Base-by-base conservation (phyloP, 2,888 invertebrate species). In the Fabriciana adippe region DNA sequence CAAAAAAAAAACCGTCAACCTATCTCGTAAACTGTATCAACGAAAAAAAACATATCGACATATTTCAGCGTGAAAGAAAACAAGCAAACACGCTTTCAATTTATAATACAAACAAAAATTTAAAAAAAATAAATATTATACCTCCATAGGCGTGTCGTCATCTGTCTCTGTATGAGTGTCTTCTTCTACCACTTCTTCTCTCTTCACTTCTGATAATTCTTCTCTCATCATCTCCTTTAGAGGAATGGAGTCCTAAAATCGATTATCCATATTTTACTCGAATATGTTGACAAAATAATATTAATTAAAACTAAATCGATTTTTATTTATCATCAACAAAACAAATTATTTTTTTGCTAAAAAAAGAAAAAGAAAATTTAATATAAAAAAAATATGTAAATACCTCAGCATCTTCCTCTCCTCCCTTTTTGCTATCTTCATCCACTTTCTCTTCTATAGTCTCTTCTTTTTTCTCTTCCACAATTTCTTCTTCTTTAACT, bases 141-240 rank as follows among this genome's bases (percentile, higher is more conserved):
- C 93, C 85, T 94, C 94, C 90, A 94, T 94, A 0, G 93, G 93
- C 0, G 94, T 89, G 70, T 94, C 94, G 71, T 94, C 94, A 64
- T 93, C 93, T 0, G 93, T 93, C 69, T 93, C 93, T 0, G 87
- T 88, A 74, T 90, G 88, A 0, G 85, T 77, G 15, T 90, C 90
- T 11, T 85, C 84, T 50, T 81, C 83, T 0, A 75, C 6, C 16
- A 75, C 11, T 47, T 71, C 72, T 35, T 76, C 76, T 45, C 69
- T 73, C 45, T 81, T 77, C 1, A 71, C 70, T 14, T 57, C 69
- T 8, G 56, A 45, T 15, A 60, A 72, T 15, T 82, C 85, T 6
- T 83, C 85, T 56, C 76, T 78, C 6, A 88, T 68, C 81, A 89
- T 89, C 66, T 89, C 89, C 64, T 87, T 88, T 0, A 90, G 73